These are phyloP conservation scores for Dipus sagitta DNA, from an alignment of 2,797 vertebrate species.

Conservation along the genomic window DNA sequence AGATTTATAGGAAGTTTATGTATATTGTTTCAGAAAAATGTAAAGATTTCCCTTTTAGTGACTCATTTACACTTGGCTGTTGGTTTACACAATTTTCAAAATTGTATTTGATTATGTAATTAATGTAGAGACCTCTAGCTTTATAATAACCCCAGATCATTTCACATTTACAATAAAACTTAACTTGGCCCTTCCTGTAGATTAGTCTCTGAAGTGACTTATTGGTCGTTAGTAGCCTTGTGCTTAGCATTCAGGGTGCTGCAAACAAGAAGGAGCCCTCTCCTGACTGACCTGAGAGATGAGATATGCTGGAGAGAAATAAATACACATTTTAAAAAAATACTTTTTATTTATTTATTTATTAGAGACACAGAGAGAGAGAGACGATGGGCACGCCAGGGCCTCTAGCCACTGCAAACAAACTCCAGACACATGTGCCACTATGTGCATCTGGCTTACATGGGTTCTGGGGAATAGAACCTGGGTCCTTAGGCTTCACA, in stretches of 20 bases:
- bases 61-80: constrained; percentile 43
- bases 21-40: constrained; percentile 61
- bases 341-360: too few relatives aligned
- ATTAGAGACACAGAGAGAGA: too few relatives aligned
- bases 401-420: too few relatives aligned
- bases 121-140: constrained; percentile 50
- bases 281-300: not conserved
- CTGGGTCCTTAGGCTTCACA: too few relatives aligned
- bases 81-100: constrained; percentile 53
- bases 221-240: constrained; percentile 24
- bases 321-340: too few relatives aligned
- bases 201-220: constrained; percentile 34
- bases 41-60: constrained; percentile 31
- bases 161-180: constrained; percentile 57
- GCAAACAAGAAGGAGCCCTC: not conserved
- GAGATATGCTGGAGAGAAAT: not conserved
- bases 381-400: too few relatives aligned
- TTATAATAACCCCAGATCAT: constrained; percentile 20
- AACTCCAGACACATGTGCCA: too few relatives aligned
- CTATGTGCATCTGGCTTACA: too few relatives aligned
- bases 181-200: constrained; percentile 5
- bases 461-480: too few relatives aligned
- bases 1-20: constrained; percentile 10
- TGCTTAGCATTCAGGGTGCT: constrained; percentile 31
- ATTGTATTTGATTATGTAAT: constrained; percentile 44